Base-by-base conservation (phyloP, 64 coral and sea anemone genomes). In the Montipora sp. region DNA sequence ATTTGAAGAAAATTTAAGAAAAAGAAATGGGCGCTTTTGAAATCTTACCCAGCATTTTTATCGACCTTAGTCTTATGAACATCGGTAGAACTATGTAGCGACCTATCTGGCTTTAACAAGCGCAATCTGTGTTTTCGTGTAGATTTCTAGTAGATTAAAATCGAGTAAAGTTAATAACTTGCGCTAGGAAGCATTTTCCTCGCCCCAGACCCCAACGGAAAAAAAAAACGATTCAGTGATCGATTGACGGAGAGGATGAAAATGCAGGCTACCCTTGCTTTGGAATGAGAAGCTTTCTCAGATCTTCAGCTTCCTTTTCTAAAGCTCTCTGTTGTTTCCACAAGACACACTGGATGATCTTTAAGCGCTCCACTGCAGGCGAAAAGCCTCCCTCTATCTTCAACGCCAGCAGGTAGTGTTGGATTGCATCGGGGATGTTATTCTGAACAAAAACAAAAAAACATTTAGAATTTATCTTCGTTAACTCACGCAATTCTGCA, bases 291-390 rank as follows among this genome's bases (percentile, higher is more conserved):
- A 96, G 83, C 75, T 94, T 88, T 81, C 72, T 94, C 8, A 96
- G 88, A 18, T 94, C 78, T 20, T 77, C 92, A 75, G 95, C 92
- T 61, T 96, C 92, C 69, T 78, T 87, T 88, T 96, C 95, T 20
- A 96, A 74, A 78, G 93, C 83, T 36, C 91, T 94, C 71, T 96
- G 95, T 13, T 97, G 89, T 27, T 80, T 90, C 95, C 95, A 97
- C 16, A 97, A 73, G 4, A 97, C 91, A 47, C 95, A 97, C 49
- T 97, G 95, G 18, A 97, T 94, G 8, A 94, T 82, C 78, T 75
- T 89, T 12, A 97, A 85, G 21, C 93, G 79, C 65, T 97, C 89
- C 53, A 97, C 77, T 6, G 95, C 95, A 2, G 95, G 95, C 21
- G 75, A 72, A 24, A 97, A 97, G 51, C 90, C 92, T 83, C 89